phyloP scores from a whole-genome alignment of 2,888 invertebrate species.

The Empis livida region DNA sequence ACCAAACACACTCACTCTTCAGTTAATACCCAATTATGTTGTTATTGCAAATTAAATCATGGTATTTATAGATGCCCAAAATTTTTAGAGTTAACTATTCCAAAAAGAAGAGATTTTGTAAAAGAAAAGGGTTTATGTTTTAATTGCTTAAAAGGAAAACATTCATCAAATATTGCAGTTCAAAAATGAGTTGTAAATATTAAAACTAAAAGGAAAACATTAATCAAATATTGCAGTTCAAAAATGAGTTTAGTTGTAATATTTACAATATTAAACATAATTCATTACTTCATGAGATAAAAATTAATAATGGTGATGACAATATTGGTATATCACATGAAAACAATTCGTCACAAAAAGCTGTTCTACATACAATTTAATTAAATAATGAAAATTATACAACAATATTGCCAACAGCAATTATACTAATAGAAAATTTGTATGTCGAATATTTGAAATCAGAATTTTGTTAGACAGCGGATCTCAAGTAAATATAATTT shows the following conservation, averaged over 20 bases:
- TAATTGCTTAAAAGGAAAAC: constrained; percentile 3
- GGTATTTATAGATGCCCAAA: not conserved
- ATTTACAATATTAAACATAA: constrained; percentile 3
- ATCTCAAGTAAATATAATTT: constrained; percentile 4
- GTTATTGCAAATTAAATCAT: not conserved
- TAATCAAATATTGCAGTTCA: constrained; percentile 3
- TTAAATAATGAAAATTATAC: not conserved
- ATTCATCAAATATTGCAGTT: constrained; percentile 2
- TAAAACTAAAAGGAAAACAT: constrained; percentile 1
- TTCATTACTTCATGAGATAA: constrained; percentile 1
- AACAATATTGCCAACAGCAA: constrained; percentile 6
- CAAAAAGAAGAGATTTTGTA: constrained; percentile 4
- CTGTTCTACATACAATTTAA: not conserved
- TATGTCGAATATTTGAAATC: not conserved
- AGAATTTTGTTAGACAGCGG: constrained; percentile 5
- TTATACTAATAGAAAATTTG: not conserved
- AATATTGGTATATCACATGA: not conserved
- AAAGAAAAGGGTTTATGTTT: constrained; percentile 4
- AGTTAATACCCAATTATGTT: not conserved
- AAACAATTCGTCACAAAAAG: not conserved
- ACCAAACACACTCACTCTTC: not conserved
- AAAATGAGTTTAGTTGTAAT: constrained; percentile 5
- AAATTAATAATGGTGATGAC: not conserved
- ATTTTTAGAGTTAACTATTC: not conserved
- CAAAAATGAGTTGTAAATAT: no score